Evolutionary conservation across 2,888 invertebrate genomes (phyloP), one percentile per base, ranked within the genome.

Genomic region (Melinaea marsaeus): DNA sequence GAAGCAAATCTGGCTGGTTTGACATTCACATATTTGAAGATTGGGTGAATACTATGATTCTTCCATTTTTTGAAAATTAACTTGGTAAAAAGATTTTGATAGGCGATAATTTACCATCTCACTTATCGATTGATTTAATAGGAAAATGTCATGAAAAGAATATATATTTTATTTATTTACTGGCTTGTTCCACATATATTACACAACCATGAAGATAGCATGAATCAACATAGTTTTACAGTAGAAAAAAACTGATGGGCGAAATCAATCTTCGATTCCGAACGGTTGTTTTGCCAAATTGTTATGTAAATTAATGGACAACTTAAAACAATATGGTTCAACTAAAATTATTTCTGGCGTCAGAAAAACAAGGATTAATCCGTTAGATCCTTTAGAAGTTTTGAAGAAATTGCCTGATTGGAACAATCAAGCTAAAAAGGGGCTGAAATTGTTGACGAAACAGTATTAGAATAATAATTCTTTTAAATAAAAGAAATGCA

Each of bases 161-260:
- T 60, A 78, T 78, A 35, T 54, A 45, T 7, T 77, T 78, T 65
- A 61, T 72, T 6, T 73, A 69, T 62, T 61, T 77, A 46, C 76
- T 75, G 35, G 63, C 66, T 13, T 75, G 75, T 58, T 64, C 71
- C 1, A 73, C 75, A 7, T 74, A 77, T 60, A 46, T 75, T 9
- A 61, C 65, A 3, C 74, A 74, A 57, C n/a, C n/a, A n/a, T n/a
- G n/a, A n/a, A n/a, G 61, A 70, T 46, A 47, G 68, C 65, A 34
- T 78, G 75, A 75, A 57, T 70, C 35, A 65, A 72, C 57, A 66
- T 72, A 33, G 55, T 75, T 32, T 51, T 68, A 37, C 51, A 66
- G 55, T 71, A 64, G 62, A 69, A 69, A 64, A 64, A 67, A 48
- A 55, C 57, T 5, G 60, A 60, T 13, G 60, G 60, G 4, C 9